phyloP scores from a whole-genome alignment of 2,113 vertebrate genomes.

The Apteryx owenii region DNA sequence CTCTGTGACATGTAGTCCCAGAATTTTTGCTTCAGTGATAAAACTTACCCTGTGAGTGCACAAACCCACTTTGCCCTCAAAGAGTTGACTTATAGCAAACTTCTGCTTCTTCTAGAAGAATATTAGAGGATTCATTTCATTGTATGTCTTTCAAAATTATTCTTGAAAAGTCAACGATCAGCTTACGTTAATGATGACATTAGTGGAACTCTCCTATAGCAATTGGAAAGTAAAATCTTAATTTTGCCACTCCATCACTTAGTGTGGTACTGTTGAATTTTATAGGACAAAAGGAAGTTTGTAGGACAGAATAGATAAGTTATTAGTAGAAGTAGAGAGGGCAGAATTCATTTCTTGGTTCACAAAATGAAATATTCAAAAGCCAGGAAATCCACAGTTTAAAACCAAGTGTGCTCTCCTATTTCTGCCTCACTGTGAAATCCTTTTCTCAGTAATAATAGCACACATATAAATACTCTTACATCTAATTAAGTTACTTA shows the following conservation, averaged over 20 bases:
- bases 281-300: neutral
- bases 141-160: neutral
- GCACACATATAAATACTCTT: neutral
- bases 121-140: neutral
- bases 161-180: neutral
- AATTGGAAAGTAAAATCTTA: neutral
- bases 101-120: neutral
- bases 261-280: neutral
- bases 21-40: neutral
- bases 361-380: neutral
- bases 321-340: neutral
- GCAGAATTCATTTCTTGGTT: neutral
- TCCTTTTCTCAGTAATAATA: neutral
- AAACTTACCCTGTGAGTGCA: neutral
- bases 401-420: neutral
- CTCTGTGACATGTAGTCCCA: neutral
- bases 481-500: neutral
- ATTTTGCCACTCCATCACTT: neutral
- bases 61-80: neutral
- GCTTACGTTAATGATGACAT: neutral
- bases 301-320: neutral
- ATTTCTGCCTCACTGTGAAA: neutral
- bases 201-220: neutral
- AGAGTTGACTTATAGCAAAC: neutral
- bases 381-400: neutral